Base-by-base conservation (phyloP, 2,888 invertebrate genomes). In the Cheilosia urbana region DNA sequence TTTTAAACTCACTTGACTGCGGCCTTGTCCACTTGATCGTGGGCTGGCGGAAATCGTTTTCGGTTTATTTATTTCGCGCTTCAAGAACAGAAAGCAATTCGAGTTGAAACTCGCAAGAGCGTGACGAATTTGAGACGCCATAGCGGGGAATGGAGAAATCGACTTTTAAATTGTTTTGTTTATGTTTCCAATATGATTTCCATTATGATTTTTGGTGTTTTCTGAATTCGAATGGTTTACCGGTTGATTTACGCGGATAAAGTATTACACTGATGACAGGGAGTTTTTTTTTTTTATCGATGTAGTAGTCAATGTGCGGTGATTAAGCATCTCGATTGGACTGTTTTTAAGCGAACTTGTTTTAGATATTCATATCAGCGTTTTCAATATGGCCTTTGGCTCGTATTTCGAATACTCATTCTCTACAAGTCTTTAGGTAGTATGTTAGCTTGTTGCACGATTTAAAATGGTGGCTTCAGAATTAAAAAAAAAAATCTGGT, bases 1-100 rank as follows among this genome's bases (percentile, higher is more conserved):
- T 42, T 71, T 63, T 69, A 77, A 71, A 78, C 69, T 68, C 63
- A 71, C 78, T 78, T 71, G 62, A 78, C 69, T 57, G 69, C 78
- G 78, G 69, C 78, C 69, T 78, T 69, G 69, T 62, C 69, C 63
- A 78, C 69, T 71, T 71, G 78, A 78, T 71, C 57, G 47, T 49
- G 78, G 62, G 57, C 55, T 49, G 69, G 63, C 62, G 69, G 69
- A 69, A 69, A 63, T 55, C 19, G 53, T 62, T 77, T 63, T 47
- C 17, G 49, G 49, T 42, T 40, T 77, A 13, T 45, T 58, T 47
- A 17, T 60, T 53, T 17, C 49, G 49, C 21, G 49, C 69, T 57
- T 47, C 17, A 27, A 24, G 34, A 68, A 68, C 58, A 49, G 27
- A 58, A 40, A 30, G 42, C 30, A 9, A 37, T 63, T 49, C 45